Conservation (phyloP, 2,113 vertebrate species). For the Ochotona princeps region DNA sequence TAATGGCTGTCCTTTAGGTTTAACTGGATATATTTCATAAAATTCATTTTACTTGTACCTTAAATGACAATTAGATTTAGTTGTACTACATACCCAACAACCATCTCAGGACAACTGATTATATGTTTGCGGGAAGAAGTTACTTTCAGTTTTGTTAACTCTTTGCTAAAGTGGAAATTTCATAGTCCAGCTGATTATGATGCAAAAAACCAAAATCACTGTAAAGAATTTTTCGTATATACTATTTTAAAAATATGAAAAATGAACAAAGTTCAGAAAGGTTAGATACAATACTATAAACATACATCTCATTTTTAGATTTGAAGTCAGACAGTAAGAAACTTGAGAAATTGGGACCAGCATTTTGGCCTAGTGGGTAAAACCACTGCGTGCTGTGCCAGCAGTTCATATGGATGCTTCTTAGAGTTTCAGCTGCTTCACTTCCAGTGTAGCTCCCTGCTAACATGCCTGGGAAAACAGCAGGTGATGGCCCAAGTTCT, state of each 20-base stretch:
- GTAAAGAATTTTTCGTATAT: neutral
- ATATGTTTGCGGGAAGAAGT: constrained; percentile 40
- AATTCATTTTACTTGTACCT: constrained; percentile 38
- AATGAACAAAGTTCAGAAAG: constrained; percentile 37
- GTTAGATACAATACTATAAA: neutral
- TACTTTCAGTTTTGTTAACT: constrained; percentile 32
- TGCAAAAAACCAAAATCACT: neutral
- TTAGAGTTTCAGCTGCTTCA: too few species aligned
- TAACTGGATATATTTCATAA: constrained; percentile 13
- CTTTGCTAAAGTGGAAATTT: constrained; percentile 42
- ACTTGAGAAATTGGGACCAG: neutral
- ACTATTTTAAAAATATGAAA: constrained; percentile 41
- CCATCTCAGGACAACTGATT: constrained; percentile 24
- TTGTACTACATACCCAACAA: constrained; percentile 7
- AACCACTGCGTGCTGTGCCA: too few species aligned
- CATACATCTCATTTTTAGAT: constrained; percentile 22
- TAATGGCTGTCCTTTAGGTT: neutral
- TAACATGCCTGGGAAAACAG: too few species aligned
- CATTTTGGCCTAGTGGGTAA: too few species aligned
- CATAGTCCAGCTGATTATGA: constrained; percentile 7
- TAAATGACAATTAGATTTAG: constrained; percentile 50
- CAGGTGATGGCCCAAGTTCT: too few species aligned
- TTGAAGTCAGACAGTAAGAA: neutral
- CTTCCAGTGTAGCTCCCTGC: too few species aligned
- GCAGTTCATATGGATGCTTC: too few species aligned